Conservation (phyloP, 2,113 vertebrate genomes). For the Pagrus major region DNA sequence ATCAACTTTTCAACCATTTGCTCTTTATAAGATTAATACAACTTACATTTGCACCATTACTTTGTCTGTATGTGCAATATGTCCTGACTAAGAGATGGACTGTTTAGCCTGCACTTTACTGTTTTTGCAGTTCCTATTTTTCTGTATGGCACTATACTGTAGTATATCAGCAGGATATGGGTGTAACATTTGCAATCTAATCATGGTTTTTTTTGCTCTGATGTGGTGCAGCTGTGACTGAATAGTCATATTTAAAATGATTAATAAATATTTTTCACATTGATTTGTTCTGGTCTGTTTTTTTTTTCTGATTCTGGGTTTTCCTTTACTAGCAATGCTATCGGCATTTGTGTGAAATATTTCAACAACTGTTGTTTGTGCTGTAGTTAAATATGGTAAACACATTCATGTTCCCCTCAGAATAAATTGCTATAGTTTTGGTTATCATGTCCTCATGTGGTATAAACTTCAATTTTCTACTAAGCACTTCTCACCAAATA, state of each 20-base stretch:
- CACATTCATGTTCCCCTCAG: not conserved
- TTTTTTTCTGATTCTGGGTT: not conserved
- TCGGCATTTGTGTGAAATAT: not conserved
- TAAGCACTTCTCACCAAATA: no score
- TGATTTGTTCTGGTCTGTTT: not conserved
- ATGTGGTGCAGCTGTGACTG: not conserved
- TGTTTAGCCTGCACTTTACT: constrained; percentile 50
- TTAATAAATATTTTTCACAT: constrained; percentile 49
- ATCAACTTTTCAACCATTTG: not conserved
- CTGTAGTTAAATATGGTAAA: not conserved
- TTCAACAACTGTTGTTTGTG: not conserved
- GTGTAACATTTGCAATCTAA: constrained; percentile 24
- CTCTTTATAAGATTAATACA: not conserved
- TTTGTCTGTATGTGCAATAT: constrained; percentile 34
- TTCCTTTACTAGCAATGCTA: not conserved
- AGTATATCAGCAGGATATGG: not conserved
- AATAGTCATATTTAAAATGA: not conserved
- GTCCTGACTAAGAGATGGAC: not conserved
- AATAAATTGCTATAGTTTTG: no score
- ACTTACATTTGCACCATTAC: not conserved
- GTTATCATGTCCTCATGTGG: no score
- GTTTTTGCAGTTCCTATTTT: not conserved
- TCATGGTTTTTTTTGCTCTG: constrained; percentile 4
- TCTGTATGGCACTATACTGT: constrained; percentile 5
- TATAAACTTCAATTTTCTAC: no score